phyloP scores from a whole-genome alignment of 2,888 invertebrate genomes.

The Hydriomena furcata region DNA sequence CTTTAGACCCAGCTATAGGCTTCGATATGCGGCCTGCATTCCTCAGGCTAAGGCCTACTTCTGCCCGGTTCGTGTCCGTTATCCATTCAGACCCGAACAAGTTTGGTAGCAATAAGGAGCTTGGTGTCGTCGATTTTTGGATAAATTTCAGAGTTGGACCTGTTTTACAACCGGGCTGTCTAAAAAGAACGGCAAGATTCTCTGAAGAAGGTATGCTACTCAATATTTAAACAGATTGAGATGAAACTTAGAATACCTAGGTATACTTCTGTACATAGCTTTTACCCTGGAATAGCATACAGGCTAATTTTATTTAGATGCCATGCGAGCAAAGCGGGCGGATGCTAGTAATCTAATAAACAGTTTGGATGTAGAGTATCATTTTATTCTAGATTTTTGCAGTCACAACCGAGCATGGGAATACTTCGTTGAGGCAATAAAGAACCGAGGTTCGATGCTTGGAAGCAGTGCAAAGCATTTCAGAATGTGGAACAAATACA shows the following conservation, averaged over 20 bases:
- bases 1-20: conserved; percentile 65
- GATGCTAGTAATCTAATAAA: too few relatives aligned
- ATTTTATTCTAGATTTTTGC: conserved; percentile 61
- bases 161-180: conserved; percentile 67
- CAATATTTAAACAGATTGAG: too few relatives aligned
- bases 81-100: conserved; percentile 68
- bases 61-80: conserved; percentile 59
- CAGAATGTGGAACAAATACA: conserved; percentile 62
- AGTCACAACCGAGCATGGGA: conserved; percentile 69
- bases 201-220: conserved; percentile 57
- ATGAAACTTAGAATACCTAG: too few relatives aligned
- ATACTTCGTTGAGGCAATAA: conserved; percentile 54
- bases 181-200: conserved; percentile 45
- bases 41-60: conserved; percentile 51
- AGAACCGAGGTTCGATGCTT: conserved; percentile 56
- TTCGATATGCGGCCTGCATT: conserved; percentile 54
- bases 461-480: conserved; percentile 62
- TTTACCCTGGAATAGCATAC: too few relatives aligned
- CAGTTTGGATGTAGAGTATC: not conserved
- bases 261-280: too few relatives aligned
- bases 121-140: conserved; percentile 73
- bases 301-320: too few relatives aligned
- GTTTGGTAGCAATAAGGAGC: conserved; percentile 53
- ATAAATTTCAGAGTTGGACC: conserved; percentile 60
- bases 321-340: too few relatives aligned